These are phyloP conservation scores for Liposcelis brunnea DNA, from an alignment of 2,888 invertebrate species.

Conservation along the genomic window DNA sequence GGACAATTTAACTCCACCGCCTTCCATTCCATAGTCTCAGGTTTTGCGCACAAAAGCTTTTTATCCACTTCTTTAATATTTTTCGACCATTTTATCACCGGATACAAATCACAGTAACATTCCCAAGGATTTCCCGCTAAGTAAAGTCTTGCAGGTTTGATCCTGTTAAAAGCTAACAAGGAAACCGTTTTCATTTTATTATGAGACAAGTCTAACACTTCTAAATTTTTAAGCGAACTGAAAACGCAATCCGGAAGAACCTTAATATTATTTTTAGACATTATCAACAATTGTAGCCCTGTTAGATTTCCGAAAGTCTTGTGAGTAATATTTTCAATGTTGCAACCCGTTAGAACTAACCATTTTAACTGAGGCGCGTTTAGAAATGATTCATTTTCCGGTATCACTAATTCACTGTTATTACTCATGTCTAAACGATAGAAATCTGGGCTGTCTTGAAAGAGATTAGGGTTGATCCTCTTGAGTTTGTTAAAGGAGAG, in stretches of 20 bases:
- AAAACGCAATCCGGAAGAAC: neutral
- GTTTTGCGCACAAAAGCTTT: neutral
- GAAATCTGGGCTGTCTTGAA: neutral
- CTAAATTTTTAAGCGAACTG: neutral
- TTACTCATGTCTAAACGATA: neutral
- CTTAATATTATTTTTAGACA: neutral
- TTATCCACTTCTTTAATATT: neutral
- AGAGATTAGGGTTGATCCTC: neutral
- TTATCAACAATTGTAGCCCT: neutral
- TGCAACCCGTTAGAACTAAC: neutral
- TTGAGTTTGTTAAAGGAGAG: constrained; percentile 1
- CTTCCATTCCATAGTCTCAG: neutral
- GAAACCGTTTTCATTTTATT: neutral
- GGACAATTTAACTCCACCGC: neutral
- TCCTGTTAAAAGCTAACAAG: neutral
- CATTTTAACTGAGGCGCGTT: neutral
- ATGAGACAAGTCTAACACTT: neutral
- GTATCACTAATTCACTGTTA: neutral
- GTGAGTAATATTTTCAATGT: neutral
- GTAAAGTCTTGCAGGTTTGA: neutral
- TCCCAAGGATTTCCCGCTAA: constrained; percentile 5
- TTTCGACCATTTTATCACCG: neutral
- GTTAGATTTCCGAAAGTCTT: neutral
- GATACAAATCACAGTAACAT: neutral
- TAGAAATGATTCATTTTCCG: neutral